Evolutionary conservation across 2,113 vertebrate genomes (phyloP), one percentile per base, ranked within the genome.

Genomic region (Oxyura jamaicensis): DNA sequence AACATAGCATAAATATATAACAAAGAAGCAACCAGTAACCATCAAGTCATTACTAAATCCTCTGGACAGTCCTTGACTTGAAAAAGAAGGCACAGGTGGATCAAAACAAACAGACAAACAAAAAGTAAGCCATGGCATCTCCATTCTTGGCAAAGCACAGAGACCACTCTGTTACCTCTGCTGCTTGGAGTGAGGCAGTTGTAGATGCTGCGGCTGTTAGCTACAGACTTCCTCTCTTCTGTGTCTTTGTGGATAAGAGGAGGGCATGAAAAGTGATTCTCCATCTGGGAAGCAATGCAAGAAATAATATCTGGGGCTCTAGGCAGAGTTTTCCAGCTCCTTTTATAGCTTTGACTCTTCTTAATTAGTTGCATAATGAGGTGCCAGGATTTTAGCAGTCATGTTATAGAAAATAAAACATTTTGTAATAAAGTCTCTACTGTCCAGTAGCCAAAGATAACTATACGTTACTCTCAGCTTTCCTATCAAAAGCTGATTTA

Each of bases 401-500:
- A 58, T 56, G 4, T 81, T 91, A 84, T 23, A 63, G 52, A 39
- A 92, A 92, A 83, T 59, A 91, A 86, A 91, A 86, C 0, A 74
- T 75, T 92, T 92, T 74, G 55, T 72, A 91, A 86, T 75, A 75
- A 86, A 67, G 80, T 82, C 83, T 88, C 65, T 84, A 21, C 53
- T 86, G 60, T 79, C 83, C 86, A 79, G 41, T 44, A 81, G 66
- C 76, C 92, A 93, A 81, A 88, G 66, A 91, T 77, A 88, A 91
- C 68, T 80, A 74, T 60, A 82, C 33, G 77, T 89, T 92, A 78
- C 92, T 94, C 83, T 84, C 73, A 84, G 73, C 73, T 93, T 89
- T 92, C 77, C 77, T 92, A 89, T 86, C 86, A 91, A 92, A 80
- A 93, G 50, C 59, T 85, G 44, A 86, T 93, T 82, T 48, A 65